Conservation (phyloP, 2,113 vertebrate species). For the Aplodontia rufa region DNA sequence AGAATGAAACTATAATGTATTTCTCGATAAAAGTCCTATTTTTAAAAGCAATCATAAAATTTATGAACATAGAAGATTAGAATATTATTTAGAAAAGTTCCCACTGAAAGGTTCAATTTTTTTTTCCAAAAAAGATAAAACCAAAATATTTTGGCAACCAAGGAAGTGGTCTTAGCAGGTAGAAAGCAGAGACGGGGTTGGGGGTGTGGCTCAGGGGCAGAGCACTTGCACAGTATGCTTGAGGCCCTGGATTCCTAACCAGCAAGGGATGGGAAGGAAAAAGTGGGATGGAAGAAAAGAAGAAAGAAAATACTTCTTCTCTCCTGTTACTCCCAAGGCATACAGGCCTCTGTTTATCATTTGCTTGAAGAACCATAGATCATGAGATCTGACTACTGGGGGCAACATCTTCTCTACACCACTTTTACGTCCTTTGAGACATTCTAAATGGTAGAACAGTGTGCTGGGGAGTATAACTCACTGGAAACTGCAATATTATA, state of each 20-base stretch:
- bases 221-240: too few relatives aligned
- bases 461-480: too few relatives aligned
- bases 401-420: accelerated
- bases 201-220: neutral
- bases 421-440: accelerated
- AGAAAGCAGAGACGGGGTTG: neutral
- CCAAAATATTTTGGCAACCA: neutral
- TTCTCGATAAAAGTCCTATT: neutral
- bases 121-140: conserved; percentile 22
- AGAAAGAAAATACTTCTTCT: neutral
- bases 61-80: neutral
- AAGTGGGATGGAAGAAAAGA: too few relatives aligned
- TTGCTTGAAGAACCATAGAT: neutral
- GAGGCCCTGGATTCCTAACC: too few relatives aligned
- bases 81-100: neutral
- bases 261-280: neutral
- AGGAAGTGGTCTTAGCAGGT: neutral
- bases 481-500: neutral
- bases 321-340: neutral
- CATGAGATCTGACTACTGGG: neutral
- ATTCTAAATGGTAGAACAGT: neutral
- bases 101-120: neutral
- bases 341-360: neutral
- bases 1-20: neutral
- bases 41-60: neutral